These are phyloP conservation scores for Hemiscyllium ocellatum DNA, from an alignment of 2,113 vertebrate species.

Conservation along the genomic window DNA sequence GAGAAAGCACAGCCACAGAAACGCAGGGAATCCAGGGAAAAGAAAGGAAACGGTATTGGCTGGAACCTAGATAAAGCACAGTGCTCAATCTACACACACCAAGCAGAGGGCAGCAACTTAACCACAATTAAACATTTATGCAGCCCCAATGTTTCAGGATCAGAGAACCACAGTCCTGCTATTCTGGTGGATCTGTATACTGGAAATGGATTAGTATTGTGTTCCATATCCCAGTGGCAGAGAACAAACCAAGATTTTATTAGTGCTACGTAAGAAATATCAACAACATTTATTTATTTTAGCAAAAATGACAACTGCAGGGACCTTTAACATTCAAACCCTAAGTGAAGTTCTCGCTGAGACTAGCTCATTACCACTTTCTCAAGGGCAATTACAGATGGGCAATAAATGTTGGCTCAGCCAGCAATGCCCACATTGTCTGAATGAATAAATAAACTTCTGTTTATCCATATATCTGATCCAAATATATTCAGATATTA, in stretches of 20 bases:
- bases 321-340: neutral
- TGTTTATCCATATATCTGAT: neutral
- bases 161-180: neutral
- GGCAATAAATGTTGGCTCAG: too few species aligned
- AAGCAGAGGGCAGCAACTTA: neutral
- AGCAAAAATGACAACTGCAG: neutral
- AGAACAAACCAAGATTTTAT: neutral
- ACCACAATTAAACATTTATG: neutral
- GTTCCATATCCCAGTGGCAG: neutral
- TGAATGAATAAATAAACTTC: neutral
- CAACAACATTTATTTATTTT: neutral
- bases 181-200: neutral
- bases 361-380: neutral
- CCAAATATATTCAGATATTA: neutral
- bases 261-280: neutral
- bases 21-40: neutral
- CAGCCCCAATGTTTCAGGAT: neutral
- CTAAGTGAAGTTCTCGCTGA: neutral
- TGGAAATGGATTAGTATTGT: neutral
- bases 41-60: neutral
- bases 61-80: neutral
- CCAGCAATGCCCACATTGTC: too few species aligned
- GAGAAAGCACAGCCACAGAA: neutral
- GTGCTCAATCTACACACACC: neutral
- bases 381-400: too few species aligned